Conservation (phyloP, 1,140 invertebrate species). For the Drusus annulatus region DNA sequence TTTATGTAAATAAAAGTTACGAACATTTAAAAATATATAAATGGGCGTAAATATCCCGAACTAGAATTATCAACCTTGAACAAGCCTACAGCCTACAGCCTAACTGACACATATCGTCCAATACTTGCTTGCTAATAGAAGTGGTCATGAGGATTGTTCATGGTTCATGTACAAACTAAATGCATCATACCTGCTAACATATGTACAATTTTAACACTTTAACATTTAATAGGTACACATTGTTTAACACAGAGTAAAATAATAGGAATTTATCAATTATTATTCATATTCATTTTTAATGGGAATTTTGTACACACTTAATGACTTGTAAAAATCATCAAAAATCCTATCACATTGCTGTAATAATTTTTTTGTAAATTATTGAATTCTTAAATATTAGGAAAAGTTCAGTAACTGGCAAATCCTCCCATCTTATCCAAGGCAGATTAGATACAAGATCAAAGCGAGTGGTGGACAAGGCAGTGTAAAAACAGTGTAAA, state of each 20-base stretch:
- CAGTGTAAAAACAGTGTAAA: slow-evolving; percentile 19
- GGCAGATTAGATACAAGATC: slow-evolving; percentile 27
- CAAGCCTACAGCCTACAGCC: slow-evolving; percentile 29
- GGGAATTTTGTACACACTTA: slow-evolving; percentile 59
- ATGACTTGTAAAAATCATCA: slow-evolving; percentile 60
- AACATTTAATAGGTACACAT: slow-evolving; percentile 56
- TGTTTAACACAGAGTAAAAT: slow-evolving; percentile 58
- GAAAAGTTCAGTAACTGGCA: slow-evolving; percentile 37
- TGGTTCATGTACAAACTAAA: slow-evolving; percentile 54
- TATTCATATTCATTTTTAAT: slow-evolving; percentile 55
- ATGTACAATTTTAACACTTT: slow-evolving; percentile 52
- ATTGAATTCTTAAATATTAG: slow-evolving; percentile 56
- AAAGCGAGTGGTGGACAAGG: not conserved
- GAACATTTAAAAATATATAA: slow-evolving; percentile 32
- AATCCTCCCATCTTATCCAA: slow-evolving; percentile 36
- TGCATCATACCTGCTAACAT: slow-evolving; percentile 50
- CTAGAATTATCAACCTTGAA: slow-evolving; percentile 39
- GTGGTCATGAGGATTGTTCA: slow-evolving; percentile 57
- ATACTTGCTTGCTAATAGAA: slow-evolving; percentile 28
- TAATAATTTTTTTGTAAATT: slow-evolving; percentile 56
- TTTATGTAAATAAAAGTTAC: slow-evolving; percentile 40
- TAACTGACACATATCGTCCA: slow-evolving; percentile 17
- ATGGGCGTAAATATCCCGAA: slow-evolving; percentile 16
- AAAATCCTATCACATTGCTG: slow-evolving; percentile 57
- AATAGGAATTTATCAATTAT: slow-evolving; percentile 58